Base-by-base conservation (phyloP, 2,797 vertebrate species). In the Podargus strigoides region DNA sequence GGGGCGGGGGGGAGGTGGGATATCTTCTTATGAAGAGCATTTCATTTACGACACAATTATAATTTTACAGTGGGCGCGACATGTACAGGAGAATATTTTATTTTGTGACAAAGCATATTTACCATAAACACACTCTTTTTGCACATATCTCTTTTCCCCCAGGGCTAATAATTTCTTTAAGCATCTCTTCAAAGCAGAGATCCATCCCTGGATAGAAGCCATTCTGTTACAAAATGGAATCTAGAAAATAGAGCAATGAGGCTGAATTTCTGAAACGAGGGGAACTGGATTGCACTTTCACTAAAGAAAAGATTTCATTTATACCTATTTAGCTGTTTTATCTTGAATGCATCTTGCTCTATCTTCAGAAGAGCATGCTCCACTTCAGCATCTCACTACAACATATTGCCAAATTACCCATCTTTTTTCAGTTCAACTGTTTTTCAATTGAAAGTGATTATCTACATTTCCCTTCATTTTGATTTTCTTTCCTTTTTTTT, bases 361-460 rank as follows among this genome's bases (percentile, higher is more conserved):
- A 32, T 74, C 21, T 58, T 72, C 70, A 73, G 47, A 92, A 53
- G 7, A 85, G 6, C 26, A 36, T 52, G 34, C 14, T 58, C 36
- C 42, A 62, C 10, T 80, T 77, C 64, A 77, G 55, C 47, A 89
- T 77, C 44, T 88, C 63, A 58, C 32, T 63, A 49, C 14, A 60
- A 32, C 5, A 4, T 10, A 42, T 50, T 82, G 64, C 50, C 41
- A 63, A 85, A 79, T 76, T 59, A 67, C 14, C n/a, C 34, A 5
- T 80, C 78, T 76, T 87, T 85, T 93, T 87, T 58, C 74, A 81
- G 69, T 59, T 79, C 21, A 64, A 68, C 19, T 85, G 39, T 12
- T 87, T 75, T 81, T 91, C 69, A 91, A 12, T 66, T 69, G 47
- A 36, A 90, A 95, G 39, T 41, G 22, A 78, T 94, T 68, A 94